phyloP scores from a whole-genome alignment of 2,888 invertebrate species.

The Cyclophora albipunctata region DNA sequence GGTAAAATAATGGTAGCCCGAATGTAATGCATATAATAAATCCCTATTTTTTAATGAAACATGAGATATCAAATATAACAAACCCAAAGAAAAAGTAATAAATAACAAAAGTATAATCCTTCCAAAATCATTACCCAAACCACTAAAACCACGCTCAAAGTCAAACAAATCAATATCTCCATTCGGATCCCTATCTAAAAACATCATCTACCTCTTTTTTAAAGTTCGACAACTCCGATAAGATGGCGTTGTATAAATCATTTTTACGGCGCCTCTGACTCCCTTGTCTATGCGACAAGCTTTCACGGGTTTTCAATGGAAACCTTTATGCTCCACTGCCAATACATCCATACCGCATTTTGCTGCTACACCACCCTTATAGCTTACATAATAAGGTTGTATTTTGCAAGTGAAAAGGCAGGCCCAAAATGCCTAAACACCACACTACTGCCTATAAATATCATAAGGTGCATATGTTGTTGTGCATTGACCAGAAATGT shows the following conservation, averaged over 20 bases:
- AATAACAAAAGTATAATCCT: too few species aligned
- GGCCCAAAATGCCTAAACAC: constrained; percentile 54
- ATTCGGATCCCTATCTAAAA: constrained; percentile 28
- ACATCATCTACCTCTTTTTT: constrained; percentile 48
- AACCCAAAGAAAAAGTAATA: too few species aligned
- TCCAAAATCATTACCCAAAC: too few species aligned
- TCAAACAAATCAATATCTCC: too few species aligned
- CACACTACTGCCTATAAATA: constrained; percentile 50
- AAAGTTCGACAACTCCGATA: constrained; percentile 58
- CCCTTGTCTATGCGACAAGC: constrained; percentile 62
- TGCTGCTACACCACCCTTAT: constrained; percentile 16
- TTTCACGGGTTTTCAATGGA: constrained; percentile 61
- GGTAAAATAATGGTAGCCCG: too few species aligned
- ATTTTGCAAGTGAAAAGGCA: constrained; percentile 22
- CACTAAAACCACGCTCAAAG: too few species aligned
- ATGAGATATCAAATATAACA: too few species aligned
- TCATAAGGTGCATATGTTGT: constrained; percentile 41
- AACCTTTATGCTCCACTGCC: constrained; percentile 54
- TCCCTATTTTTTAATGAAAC: too few species aligned
- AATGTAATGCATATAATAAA: too few species aligned
- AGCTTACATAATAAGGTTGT: constrained; percentile 15
- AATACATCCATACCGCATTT: constrained; percentile 28
- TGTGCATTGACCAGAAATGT: constrained; percentile 24
- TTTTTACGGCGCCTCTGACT: constrained; percentile 55
- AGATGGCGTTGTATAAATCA: constrained; percentile 63